Percentiles rank a stretch among this genome's conserved stretches.
phyloP scores from a whole-genome alignment of 1,140 invertebrate species.

The Sweltsa coloradensis region DNA sequence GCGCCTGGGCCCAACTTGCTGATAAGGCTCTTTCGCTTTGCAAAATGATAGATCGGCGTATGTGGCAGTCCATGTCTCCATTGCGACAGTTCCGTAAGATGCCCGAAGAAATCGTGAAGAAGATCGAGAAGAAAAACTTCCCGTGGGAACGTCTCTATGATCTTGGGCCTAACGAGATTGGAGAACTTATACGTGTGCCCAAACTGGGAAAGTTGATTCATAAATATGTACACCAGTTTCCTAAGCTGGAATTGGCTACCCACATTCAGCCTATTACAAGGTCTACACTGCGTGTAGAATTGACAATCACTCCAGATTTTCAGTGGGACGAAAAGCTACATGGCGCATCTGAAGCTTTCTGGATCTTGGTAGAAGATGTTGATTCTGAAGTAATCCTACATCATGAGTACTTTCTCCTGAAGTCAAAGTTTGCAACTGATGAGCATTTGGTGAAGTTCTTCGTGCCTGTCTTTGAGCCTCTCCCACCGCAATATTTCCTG shows the following conservation, averaged over 20 bases:
- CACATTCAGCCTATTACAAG: constrained; percentile 97
- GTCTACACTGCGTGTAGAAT: constrained; percentile 84
- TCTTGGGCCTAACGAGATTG: constrained; percentile 93
- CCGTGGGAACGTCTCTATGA: constrained; percentile 90
- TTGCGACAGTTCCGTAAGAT: constrained; percentile 96
- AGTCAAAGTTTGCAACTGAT: constrained; percentile 86
- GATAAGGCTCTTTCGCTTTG: constrained; percentile 92
- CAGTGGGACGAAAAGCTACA: constrained; percentile 98
- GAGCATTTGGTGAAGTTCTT: constrained; percentile 97
- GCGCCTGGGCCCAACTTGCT: constrained; percentile 95
- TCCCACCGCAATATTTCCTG: constrained; percentile 97
- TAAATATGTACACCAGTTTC: constrained; percentile 96
- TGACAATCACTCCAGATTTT: constrained; percentile 98
- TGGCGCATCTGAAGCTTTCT: constrained; percentile 93
- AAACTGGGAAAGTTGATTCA: constrained; percentile 96
- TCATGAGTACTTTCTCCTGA: constrained; percentile 95
- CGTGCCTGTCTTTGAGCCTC: constrained; percentile 95
- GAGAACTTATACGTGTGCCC: constrained; percentile 88
- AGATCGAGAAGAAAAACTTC: constrained; percentile 97
- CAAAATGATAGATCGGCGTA: constrained; percentile 97
- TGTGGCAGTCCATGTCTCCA: constrained; percentile 99
- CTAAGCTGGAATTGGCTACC: constrained; percentile 85
- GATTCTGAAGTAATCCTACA: constrained; percentile 93
- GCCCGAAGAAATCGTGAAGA: constrained; percentile 94
- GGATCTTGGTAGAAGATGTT: constrained; percentile 98